Conservation (phyloP, 2,797 vertebrate genomes). For the Coracias cyanogaster region DNA sequence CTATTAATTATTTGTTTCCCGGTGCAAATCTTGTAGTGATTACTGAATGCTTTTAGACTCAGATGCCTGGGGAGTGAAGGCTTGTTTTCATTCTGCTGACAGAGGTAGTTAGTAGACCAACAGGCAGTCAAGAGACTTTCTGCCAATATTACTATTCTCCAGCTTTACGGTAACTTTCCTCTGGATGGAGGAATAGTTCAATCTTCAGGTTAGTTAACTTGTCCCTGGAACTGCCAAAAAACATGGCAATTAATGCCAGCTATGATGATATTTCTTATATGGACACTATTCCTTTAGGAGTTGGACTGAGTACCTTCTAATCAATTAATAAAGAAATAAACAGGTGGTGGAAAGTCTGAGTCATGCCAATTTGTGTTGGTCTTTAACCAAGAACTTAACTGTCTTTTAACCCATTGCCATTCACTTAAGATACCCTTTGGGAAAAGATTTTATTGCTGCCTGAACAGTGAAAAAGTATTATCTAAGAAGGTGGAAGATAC, state of each 20-base stretch:
- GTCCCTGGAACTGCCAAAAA: neutral
- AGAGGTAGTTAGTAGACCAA: neutral
- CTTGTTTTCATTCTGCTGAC: neutral
- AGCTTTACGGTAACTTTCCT: neutral
- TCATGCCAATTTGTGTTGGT: neutral
- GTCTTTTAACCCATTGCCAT: neutral
- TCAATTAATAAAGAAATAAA: neutral
- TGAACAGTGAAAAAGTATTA: neutral
- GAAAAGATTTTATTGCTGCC: neutral
- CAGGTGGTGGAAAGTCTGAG: neutral
- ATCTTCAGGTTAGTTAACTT: neutral
- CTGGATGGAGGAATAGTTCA: neutral
- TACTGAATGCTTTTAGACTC: neutral
- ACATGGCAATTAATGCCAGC: neutral
- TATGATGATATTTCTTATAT: neutral
- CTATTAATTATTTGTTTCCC: neutral
- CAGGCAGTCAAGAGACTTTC: neutral
- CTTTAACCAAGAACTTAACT: conserved; percentile 23
- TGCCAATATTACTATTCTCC: neutral
- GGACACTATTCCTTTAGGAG: neutral
- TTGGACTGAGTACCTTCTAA: neutral
- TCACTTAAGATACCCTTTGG: neutral
- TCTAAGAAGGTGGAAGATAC: neutral
- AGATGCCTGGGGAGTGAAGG: neutral
- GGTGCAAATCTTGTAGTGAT: neutral